Evolutionary conservation across 2,797 vertebrate genomes (phyloP), one percentile per base, ranked within the genome.

Genomic region (Syngnathus rostellatus): DNA sequence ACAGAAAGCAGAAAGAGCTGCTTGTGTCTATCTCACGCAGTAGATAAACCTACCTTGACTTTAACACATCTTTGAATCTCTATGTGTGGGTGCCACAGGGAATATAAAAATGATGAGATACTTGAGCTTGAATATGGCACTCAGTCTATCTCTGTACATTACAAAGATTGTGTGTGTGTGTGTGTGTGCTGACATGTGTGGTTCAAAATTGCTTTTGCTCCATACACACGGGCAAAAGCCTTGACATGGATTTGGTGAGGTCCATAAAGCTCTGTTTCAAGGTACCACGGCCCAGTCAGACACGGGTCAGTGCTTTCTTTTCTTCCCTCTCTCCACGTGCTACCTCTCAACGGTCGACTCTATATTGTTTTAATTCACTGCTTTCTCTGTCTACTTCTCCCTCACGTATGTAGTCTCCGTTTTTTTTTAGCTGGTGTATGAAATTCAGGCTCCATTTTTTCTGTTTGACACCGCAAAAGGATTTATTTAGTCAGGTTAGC

Each of bases 211-310:
- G 19, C n/a, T 65, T 14, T 65, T 21, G 70, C 67, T 71, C 53
- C 61, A 48, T 31, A 9, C 38, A 19, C 45, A 17, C 31, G 54
- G 54, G 16, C 31, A 51, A 71, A 54, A 59, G 62, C 69, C 31
- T 51, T 53, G 45, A 68, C 71, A 66, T 76, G 65, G 74, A 64
- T 64, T 48, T 50, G 31, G 46, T 69, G 39, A 69, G 75, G 64
- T 82, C 75, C 62, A 77, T 86, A 81, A 62, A 80, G 71, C 79
- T 77, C 54, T 65, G 65, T 71, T 80, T 77, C 74, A 81, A 74
- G 81, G 75, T 76, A 53, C 64, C 63, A 66, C 69, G 76, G 62
- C 41, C 80, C 77, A 77, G 70, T 81, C 71, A 76, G 77, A 71
- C 76, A 74, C 69, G 70, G 79, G 78, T 85, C 81, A 83, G 54